A percentile compares a stretch with the other conserved stretches of the same genome.
Evolutionary conservation across 2,797 vertebrate species (phyloP).

Genomic region (Bradypodion pumilum): DNA sequence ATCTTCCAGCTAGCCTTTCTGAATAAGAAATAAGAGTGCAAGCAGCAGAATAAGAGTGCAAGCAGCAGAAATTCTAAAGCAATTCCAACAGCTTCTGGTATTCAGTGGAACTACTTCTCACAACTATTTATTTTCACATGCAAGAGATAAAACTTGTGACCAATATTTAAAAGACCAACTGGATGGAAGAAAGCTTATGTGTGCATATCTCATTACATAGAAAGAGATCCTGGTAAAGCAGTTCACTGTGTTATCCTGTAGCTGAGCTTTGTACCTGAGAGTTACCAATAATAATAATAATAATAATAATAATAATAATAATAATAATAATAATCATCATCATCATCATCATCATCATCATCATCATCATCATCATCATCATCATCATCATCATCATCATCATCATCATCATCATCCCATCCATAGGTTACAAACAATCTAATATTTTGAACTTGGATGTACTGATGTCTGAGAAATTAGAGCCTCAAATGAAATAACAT

Average conservation of each 20-base stretch:
- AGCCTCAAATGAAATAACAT: not conserved
- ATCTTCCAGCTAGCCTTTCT: conserved; percentile 38
- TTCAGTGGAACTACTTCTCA: not conserved
- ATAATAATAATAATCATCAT: too few relatives aligned
- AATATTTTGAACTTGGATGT: not conserved
- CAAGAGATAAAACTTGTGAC: not conserved
- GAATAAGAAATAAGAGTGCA: not conserved
- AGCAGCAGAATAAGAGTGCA: not conserved
- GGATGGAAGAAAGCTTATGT: not conserved
- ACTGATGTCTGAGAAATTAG: not conserved
- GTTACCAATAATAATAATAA: too few relatives aligned
- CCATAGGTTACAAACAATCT: not conserved
- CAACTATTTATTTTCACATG: not conserved
- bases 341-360: too few relatives aligned
- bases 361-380: too few relatives aligned
- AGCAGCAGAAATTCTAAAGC: not conserved
- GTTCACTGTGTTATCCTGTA: not conserved
- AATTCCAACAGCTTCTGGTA: not conserved
- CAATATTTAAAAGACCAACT: not conserved
- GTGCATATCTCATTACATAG: not conserved
- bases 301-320: too few relatives aligned
- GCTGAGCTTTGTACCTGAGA: not conserved
- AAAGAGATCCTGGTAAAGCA: not conserved
- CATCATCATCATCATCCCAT: too few relatives aligned
- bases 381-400: too few relatives aligned